These are phyloP conservation scores for Bucorvus abyssinicus DNA, from an alignment of 2,797 vertebrate species.

Conservation along the genomic window DNA sequence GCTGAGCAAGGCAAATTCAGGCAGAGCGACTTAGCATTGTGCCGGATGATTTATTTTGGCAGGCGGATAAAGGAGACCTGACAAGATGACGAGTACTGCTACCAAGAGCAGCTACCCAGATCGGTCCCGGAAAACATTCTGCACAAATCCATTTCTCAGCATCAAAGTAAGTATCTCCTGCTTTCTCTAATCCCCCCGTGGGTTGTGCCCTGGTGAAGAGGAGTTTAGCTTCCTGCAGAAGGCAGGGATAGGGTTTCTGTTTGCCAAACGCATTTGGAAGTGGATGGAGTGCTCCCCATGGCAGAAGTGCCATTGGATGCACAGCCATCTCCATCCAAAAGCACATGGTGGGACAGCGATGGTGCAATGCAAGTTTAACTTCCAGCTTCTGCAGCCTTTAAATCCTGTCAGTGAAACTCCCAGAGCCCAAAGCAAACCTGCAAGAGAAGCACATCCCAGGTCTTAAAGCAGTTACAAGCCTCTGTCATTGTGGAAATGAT, in stretches of 20 bases:
- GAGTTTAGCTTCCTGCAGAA: not conserved
- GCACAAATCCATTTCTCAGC: slow-evolving; percentile 30
- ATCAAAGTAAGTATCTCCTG: slow-evolving; percentile 46
- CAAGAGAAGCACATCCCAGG: not conserved
- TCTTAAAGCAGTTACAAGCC: not conserved
- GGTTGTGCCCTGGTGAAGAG: not conserved
- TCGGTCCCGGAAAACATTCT: rapidly evolving
- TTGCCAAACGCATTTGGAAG: not conserved
- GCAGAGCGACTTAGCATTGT: not conserved
- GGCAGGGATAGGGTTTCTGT: not conserved
- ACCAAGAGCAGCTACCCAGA: not conserved
- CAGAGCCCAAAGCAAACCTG: not conserved
- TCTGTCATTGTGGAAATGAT: not conserved
- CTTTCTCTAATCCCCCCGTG: too few species aligned
- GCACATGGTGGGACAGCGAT: rapidly evolving
- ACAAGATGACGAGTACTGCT: not conserved
- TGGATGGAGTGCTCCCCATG: rapidly evolving
- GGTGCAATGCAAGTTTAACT: not conserved
- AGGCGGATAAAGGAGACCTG: not conserved
- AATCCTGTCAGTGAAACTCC: not conserved
- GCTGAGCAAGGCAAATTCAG: not conserved
- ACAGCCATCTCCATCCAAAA: rapidly evolving
- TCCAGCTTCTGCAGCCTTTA: not conserved
- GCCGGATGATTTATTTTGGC: not conserved
- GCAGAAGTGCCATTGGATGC: not conserved